Conservation (phyloP, 2,888 invertebrate genomes). For the Aleiodes leptofemur region DNA sequence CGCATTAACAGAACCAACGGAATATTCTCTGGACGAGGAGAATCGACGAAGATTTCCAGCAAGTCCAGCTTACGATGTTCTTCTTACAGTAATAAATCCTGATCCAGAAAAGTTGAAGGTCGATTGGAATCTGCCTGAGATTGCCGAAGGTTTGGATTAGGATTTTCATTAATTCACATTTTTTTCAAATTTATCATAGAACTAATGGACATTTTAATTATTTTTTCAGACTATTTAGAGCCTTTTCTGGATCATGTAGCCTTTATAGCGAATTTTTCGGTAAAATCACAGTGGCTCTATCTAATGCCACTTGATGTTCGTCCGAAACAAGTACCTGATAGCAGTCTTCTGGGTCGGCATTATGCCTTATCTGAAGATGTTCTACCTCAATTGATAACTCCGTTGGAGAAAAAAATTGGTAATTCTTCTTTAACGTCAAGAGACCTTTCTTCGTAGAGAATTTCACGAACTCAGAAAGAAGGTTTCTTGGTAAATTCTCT, state of each 20-base stretch:
- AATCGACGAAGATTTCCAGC: constrained; percentile 77
- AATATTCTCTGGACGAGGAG: constrained; percentile 70
- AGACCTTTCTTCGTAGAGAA: too few species aligned
- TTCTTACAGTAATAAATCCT: constrained; percentile 90
- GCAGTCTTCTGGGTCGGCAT: constrained; percentile 77
- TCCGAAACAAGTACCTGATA: constrained; percentile 80
- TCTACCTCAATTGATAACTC: constrained; percentile 89
- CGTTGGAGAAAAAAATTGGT: constrained; percentile 88
- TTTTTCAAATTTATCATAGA: not conserved
- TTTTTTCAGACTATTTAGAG: constrained; percentile 83
- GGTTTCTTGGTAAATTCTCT: too few species aligned
- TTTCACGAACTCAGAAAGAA: too few species aligned
- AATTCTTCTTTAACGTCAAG: constrained; percentile 7
- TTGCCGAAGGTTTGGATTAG: constrained; percentile 79
- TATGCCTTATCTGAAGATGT: constrained; percentile 82
- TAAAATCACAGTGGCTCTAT: constrained; percentile 94
- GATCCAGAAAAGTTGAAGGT: constrained; percentile 84
- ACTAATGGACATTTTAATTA: not conserved
- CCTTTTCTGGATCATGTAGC: constrained; percentile 85
- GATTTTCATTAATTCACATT: too few species aligned
- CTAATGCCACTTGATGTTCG: constrained; percentile 86
- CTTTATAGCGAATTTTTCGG: constrained; percentile 85
- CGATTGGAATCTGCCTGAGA: constrained; percentile 82
- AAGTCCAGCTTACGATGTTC: constrained; percentile 84
- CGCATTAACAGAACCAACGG: constrained; percentile 70